phyloP scores from a whole-genome alignment of 2,113 vertebrate species.

The Entelurus aequoreus region DNA sequence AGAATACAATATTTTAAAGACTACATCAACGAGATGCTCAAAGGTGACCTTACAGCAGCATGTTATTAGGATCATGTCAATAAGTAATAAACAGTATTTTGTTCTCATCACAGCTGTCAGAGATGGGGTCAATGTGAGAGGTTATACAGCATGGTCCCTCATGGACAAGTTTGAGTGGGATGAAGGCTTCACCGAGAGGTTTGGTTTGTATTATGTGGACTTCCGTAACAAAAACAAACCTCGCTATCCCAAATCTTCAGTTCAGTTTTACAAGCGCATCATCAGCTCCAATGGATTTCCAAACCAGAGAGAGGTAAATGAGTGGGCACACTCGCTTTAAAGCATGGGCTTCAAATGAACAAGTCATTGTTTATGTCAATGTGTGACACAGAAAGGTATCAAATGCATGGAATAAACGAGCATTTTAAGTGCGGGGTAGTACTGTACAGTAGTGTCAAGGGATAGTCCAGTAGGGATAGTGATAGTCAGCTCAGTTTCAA shows the following conservation, averaged over 20 bases:
- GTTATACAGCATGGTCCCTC: slow-evolving; percentile 90
- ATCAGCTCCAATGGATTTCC: slow-evolving; percentile 87
- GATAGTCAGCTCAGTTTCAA: no score
- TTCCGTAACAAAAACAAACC: slow-evolving; percentile 82
- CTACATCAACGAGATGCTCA: slow-evolving; percentile 91
- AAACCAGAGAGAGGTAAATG: slow-evolving; percentile 79
- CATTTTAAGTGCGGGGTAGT: no score
- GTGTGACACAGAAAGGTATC: not conserved
- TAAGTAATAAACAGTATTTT: not conserved
- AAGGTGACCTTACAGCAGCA: slow-evolving; percentile 71
- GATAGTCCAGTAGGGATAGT: no score
- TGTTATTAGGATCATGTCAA: not conserved
- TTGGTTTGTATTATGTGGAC: slow-evolving; percentile 85
- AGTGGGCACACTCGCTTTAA: not conserved
- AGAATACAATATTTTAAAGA: slow-evolving; percentile 85
- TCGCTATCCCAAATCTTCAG: slow-evolving; percentile 87
- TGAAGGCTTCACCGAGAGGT: slow-evolving; percentile 85
- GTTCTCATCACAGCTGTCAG: slow-evolving; percentile 76
- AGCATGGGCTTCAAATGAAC: not conserved
- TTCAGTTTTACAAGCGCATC: slow-evolving; percentile 82
- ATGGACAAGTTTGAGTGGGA: slow-evolving; percentile 95
- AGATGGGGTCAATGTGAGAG: slow-evolving; percentile 83
- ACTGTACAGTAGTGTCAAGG: no score
- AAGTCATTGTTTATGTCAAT: not conserved
- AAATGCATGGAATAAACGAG: not conserved